phyloP scores from a whole-genome alignment of 2,797 vertebrate species.

The Crenichthys baileyi region DNA sequence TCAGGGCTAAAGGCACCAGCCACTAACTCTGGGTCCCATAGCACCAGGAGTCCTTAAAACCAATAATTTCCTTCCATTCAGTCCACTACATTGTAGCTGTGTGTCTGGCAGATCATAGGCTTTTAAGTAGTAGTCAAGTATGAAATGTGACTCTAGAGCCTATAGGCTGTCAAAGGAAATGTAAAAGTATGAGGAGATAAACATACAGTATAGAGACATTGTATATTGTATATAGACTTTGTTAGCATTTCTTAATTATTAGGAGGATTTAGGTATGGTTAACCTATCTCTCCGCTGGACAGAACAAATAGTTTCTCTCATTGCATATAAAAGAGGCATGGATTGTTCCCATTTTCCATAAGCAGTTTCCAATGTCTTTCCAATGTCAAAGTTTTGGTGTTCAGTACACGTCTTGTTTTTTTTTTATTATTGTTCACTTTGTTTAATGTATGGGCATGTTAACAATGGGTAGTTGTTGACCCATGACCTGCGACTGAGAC shows the following conservation, averaged over 20 bases:
- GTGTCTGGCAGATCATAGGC: constrained; percentile 87
- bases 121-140: constrained; percentile 88
- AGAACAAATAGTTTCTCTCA: background rate
- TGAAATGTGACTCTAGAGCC: constrained; percentile 87
- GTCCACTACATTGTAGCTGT: constrained; percentile 80
- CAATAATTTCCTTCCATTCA: constrained; percentile 87
- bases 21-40: constrained; percentile 83
- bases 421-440: no score
- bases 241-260: background rate
- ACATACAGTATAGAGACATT: constrained; percentile 6
- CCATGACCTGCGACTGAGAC: no score
- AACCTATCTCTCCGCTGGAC: background rate
- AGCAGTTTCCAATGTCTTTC: no score
- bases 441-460: no score
- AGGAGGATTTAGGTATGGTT: background rate
- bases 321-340: no score
- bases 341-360: no score
- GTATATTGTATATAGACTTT: background rate
- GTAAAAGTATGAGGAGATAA: constrained; percentile 49
- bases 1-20: constrained; percentile 74
- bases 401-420: no score
- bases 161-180: constrained; percentile 70
- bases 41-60: constrained; percentile 89
- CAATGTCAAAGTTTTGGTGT: no score
- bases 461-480: no score